These are phyloP conservation scores for Hoplostethus mediterraneus DNA, from an alignment of 2,797 vertebrate species.

Conservation along the genomic window DNA sequence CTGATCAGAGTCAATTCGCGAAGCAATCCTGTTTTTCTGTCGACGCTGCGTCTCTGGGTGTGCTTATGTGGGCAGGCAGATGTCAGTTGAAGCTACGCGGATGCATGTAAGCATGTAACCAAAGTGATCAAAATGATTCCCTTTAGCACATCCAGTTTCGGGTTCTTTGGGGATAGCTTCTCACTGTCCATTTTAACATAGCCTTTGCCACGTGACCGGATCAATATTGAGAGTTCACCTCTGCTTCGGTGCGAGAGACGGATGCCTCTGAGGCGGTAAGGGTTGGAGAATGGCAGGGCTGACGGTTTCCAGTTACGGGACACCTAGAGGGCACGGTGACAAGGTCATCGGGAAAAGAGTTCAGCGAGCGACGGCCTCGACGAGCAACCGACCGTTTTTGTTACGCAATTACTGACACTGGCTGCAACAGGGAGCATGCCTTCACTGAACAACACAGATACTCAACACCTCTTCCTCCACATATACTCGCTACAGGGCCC, in stretches of 20 bases:
- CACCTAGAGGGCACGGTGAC: slow-evolving; percentile 63
- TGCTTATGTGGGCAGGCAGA: slow-evolving; percentile 35
- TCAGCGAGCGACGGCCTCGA: slow-evolving; percentile 50
- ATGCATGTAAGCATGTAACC: slow-evolving; percentile 28
- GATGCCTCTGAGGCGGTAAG: slow-evolving; percentile 51
- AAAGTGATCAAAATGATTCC: slow-evolving; percentile 10
- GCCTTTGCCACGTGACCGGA: slow-evolving; percentile 55
- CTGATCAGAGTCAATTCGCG: slow-evolving; percentile 54
- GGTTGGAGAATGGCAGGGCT: slow-evolving; percentile 47
- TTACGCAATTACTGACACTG: slow-evolving; percentile 54
- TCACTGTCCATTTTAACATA: slow-evolving; percentile 54
- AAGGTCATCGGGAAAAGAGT: slow-evolving; percentile 69
- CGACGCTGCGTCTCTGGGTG: not conserved
- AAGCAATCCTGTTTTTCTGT: slow-evolving; percentile 4
- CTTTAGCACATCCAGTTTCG: slow-evolving; percentile 16
- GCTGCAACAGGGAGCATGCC: slow-evolving; percentile 29
- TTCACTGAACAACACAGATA: slow-evolving; percentile 9
- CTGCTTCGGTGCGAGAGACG: slow-evolving; percentile 43
- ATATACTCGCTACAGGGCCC: slow-evolving; percentile 13
- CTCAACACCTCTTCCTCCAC: too few species aligned
- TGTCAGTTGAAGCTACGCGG: slow-evolving; percentile 21
- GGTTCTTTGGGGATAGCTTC: slow-evolving; percentile 25
- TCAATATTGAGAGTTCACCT: slow-evolving; percentile 77
- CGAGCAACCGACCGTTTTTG: slow-evolving; percentile 43
- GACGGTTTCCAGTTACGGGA: slow-evolving; percentile 76